phyloP scores from a whole-genome alignment of 1,140 invertebrate species.

The Anoplophora glabripennis region DNA sequence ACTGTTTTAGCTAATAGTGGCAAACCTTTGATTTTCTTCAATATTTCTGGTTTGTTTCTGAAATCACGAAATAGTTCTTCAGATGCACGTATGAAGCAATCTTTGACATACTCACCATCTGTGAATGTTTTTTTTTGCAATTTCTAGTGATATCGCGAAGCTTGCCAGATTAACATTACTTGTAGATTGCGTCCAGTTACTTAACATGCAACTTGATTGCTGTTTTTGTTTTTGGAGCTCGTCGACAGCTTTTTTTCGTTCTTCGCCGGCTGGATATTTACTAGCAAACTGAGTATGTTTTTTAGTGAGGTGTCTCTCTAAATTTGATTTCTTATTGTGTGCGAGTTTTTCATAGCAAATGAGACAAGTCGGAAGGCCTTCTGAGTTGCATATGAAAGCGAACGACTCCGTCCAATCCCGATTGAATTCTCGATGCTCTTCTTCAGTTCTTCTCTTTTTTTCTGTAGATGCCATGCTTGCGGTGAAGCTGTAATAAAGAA shows the following conservation, averaged over 20 bases:
- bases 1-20: constrained; percentile 38
- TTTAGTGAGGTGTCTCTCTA: constrained; percentile 34
- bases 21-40: constrained; percentile 40
- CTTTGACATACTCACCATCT: constrained; percentile 44
- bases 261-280: constrained; percentile 10
- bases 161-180: constrained; percentile 41
- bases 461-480: constrained; percentile 6
- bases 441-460: constrained; percentile 29
- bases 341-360: constrained; percentile 32
- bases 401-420: constrained; percentile 30
- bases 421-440: constrained; percentile 35
- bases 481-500: background rate
- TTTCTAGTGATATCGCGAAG: constrained; percentile 32
- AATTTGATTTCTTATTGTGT: constrained; percentile 36
- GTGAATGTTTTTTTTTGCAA: constrained; percentile 42
- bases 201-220: constrained; percentile 32
- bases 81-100: constrained; percentile 19
- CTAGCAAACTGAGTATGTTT: constrained; percentile 8
- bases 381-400: constrained; percentile 25
- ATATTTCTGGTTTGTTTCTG: constrained; percentile 41
- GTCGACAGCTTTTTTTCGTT: constrained; percentile 36
- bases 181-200: constrained; percentile 42
- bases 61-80: constrained; percentile 42
- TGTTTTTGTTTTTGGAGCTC: constrained; percentile 36
- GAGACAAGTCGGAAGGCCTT: constrained; percentile 31